Percentiles rank a stretch among this genome's conserved stretches.
Evolutionary conservation across 1,140 invertebrate genomes (phyloP).

Genomic region (Batillaria attramentaria): DNA sequence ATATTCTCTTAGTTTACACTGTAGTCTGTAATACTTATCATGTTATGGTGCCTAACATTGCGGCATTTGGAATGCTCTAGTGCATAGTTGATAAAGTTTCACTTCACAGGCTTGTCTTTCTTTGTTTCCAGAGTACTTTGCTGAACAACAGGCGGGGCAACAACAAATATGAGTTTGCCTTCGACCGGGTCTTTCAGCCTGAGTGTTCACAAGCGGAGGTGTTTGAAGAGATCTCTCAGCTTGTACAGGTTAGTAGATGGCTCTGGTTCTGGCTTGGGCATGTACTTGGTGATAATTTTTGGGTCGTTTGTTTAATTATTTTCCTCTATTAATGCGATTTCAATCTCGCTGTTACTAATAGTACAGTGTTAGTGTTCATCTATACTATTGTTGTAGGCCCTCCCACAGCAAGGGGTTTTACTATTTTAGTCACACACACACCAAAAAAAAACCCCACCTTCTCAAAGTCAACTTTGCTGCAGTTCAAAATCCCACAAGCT

Average conservation of each 20-base stretch:
- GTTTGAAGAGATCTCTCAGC: slow-evolving; percentile 75
- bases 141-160: slow-evolving; percentile 48
- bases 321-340: no score
- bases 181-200: slow-evolving; percentile 96
- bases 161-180: slow-evolving; percentile 63
- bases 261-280: background rate
- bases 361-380: slow-evolving; percentile 1
- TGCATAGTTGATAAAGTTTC: no score
- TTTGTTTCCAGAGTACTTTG: slow-evolving; percentile 51
- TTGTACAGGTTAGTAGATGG: slow-evolving; percentile 74
- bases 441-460: no score
- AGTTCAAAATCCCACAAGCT: no score
- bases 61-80: no score
- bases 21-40: no score
- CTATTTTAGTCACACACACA: no score
- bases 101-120: background rate
- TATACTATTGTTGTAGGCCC: background rate
- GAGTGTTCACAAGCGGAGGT: slow-evolving; percentile 98
- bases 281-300: background rate
- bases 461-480: no score
- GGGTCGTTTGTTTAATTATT: no score
- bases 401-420: background rate
- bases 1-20: no score
- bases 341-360: background rate
- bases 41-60: no score